These are phyloP conservation scores for Daubentonia madagascariensis DNA, from an alignment of 2,113 vertebrate genomes.

Conservation along the genomic window DNA sequence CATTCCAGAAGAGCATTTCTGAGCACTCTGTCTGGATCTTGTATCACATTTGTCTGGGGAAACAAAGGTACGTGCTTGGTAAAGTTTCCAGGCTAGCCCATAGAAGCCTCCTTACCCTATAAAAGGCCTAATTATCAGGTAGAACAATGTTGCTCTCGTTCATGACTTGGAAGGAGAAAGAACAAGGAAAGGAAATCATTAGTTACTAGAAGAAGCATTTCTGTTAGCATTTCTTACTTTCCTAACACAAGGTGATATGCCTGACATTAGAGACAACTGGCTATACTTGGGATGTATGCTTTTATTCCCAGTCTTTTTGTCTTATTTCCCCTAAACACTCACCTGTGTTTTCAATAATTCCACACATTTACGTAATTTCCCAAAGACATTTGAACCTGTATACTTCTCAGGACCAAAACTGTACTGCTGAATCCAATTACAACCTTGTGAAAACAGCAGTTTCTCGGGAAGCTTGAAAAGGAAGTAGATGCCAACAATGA, in stretches of 20 bases:
- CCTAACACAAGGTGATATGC: accelerated
- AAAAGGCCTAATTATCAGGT: accelerated
- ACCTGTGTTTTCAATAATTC: constrained; percentile 85
- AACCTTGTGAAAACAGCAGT: constrained; percentile 89
- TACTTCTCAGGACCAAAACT: constrained; percentile 89
- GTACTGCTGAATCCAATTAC: constrained; percentile 90
- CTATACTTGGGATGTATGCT: accelerated
- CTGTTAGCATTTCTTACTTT: neutral
- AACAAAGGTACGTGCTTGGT: accelerated
- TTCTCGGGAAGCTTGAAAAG: constrained; percentile 86
- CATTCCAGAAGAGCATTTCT: neutral
- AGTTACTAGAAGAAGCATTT: neutral
- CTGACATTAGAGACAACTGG: accelerated
- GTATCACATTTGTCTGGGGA: neutral
- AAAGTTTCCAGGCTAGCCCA: neutral
- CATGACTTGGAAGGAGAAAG: neutral
- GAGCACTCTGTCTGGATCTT: neutral
- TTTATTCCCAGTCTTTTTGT: neutral
- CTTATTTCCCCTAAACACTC: constrained; percentile 56
- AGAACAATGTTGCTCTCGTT: accelerated
- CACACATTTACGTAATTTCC: constrained; percentile 87
- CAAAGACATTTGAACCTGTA: constrained; percentile 84
- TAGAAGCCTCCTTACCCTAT: neutral
- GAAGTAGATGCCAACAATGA: constrained; percentile 37
- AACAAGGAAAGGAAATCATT: neutral